Conservation (phyloP, 2,113 vertebrate genomes). For the Uria lomvia region DNA sequence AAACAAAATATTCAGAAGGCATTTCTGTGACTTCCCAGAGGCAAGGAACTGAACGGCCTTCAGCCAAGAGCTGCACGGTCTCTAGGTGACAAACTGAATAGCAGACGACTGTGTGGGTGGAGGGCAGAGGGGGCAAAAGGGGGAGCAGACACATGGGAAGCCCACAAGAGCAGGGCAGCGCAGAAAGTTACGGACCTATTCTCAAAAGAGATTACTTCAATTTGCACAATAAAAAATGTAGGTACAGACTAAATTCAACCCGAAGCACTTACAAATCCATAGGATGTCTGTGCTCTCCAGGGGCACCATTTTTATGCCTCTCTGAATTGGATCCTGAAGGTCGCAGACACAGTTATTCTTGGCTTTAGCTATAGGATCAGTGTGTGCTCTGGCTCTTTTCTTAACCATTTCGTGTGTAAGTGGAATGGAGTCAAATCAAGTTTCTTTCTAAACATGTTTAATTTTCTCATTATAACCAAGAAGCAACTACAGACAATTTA, state of each 20-base stretch:
- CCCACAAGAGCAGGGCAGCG: neutral
- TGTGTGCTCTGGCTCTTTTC: conserved; percentile 1
- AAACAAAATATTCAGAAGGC: neutral
- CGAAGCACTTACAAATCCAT: neutral
- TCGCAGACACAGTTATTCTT: conserved; percentile 2
- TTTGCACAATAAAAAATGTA: neutral
- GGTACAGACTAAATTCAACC: neutral
- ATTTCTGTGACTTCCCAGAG: neutral
- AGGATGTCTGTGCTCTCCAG: neutral
- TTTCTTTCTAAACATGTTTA: neutral
- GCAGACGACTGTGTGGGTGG: too few relatives aligned
- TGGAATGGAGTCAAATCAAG: neutral
- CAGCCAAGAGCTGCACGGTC: neutral
- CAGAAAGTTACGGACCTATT: neutral
- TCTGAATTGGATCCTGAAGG: conserved; percentile 3
- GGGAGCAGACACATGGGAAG: neutral
- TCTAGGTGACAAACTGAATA: neutral
- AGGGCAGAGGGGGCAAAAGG: neutral
- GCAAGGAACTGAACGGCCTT: neutral
- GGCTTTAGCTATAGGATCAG: neutral
- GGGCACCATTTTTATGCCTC: neutral
- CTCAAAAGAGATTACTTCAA: neutral
- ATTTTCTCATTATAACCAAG: neutral
- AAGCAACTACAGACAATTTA: neutral
- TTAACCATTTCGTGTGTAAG: neutral